phyloP scores from a whole-genome alignment of 2,797 vertebrate genomes.

The Xiphophorus birchmanni region DNA sequence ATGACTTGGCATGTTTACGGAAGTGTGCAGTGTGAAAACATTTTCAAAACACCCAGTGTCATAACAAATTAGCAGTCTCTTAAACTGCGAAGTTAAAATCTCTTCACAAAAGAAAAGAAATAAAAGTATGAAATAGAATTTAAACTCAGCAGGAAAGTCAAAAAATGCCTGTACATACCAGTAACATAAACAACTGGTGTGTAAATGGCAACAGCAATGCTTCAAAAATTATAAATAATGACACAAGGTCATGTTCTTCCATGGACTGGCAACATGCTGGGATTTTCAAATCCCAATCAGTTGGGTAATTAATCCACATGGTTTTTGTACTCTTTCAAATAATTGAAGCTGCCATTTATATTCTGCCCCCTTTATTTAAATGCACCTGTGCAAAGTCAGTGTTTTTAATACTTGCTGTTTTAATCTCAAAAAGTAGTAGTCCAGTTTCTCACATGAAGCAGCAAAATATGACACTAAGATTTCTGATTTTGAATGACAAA shows the following conservation, averaged over 20 bases:
- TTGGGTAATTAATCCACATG: neutral
- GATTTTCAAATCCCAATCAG: conserved; percentile 67
- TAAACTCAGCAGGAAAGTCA: conserved; percentile 8
- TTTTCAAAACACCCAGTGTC: conserved; percentile 51
- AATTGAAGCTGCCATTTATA: neutral
- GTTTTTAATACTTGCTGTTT: conserved; percentile 52
- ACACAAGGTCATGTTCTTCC: conserved; percentile 55
- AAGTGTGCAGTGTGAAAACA: conserved; percentile 47
- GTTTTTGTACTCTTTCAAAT: neutral
- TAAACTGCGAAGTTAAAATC: conserved; percentile 39
- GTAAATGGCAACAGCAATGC: conserved; percentile 48
- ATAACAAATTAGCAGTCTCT: conserved; percentile 34
- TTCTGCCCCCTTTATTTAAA: neutral
- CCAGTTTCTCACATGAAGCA: conserved; percentile 22
- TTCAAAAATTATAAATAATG: conserved; percentile 59
- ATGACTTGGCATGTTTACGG: conserved; percentile 72
- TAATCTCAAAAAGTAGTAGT: conserved; percentile 15
- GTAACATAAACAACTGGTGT: conserved; percentile 55
- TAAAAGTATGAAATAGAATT: conserved; percentile 11
- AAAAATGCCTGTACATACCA: conserved; percentile 46
- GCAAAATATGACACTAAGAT: conserved; percentile 48
- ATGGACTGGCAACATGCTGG: conserved; percentile 61
- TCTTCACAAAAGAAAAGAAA: conserved; percentile 22
- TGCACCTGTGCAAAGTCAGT: conserved; percentile 22
- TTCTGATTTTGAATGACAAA: conserved; percentile 66